These are phyloP conservation scores for Omphaloscelis lunosa DNA, from an alignment of 2,888 invertebrate species.

Conservation along the genomic window DNA sequence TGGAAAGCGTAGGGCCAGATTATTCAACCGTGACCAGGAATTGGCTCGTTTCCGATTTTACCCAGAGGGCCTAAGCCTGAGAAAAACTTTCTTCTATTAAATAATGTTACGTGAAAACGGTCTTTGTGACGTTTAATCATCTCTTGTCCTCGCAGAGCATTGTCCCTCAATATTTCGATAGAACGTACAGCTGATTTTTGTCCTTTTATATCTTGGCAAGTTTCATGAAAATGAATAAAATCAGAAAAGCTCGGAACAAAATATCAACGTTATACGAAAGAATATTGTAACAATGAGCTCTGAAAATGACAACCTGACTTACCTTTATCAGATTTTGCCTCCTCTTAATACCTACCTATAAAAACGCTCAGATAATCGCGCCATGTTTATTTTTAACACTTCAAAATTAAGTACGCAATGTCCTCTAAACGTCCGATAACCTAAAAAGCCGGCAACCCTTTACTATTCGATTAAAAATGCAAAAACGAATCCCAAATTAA, in stretches of 20 bases:
- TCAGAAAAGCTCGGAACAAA: slow-evolving; percentile 16
- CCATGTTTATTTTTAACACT: slow-evolving; percentile 3
- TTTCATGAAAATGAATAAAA: slow-evolving; percentile 12
- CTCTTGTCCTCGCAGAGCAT: slow-evolving; percentile 28
- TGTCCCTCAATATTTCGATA: slow-evolving; percentile 30
- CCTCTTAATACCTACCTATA: slow-evolving; percentile 15
- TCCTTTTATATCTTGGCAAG: slow-evolving; percentile 9
- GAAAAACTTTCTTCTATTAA: slow-evolving; percentile 40
- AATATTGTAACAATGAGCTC: slow-evolving; percentile 28
- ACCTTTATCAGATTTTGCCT: slow-evolving; percentile 29
- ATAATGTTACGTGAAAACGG: slow-evolving; percentile 41
- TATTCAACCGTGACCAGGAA: slow-evolving; percentile 61
- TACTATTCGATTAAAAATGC: slow-evolving; percentile 50
- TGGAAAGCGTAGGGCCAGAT: slow-evolving; percentile 46
- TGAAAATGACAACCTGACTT: slow-evolving; percentile 42
- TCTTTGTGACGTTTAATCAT: slow-evolving; percentile 29
- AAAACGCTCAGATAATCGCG: not conserved
- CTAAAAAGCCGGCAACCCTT: slow-evolving; percentile 25
- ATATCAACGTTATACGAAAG: slow-evolving; percentile 14
- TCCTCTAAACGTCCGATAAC: slow-evolving; percentile 2
- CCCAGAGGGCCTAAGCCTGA: slow-evolving; percentile 12
- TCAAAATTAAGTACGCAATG: not conserved
- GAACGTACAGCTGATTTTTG: slow-evolving; percentile 6
- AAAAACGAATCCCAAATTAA: slow-evolving; percentile 69
- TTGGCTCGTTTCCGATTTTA: slow-evolving; percentile 56